Base-by-base conservation (phyloP, 2,888 invertebrate species). In the Lithophane ornitopus region DNA sequence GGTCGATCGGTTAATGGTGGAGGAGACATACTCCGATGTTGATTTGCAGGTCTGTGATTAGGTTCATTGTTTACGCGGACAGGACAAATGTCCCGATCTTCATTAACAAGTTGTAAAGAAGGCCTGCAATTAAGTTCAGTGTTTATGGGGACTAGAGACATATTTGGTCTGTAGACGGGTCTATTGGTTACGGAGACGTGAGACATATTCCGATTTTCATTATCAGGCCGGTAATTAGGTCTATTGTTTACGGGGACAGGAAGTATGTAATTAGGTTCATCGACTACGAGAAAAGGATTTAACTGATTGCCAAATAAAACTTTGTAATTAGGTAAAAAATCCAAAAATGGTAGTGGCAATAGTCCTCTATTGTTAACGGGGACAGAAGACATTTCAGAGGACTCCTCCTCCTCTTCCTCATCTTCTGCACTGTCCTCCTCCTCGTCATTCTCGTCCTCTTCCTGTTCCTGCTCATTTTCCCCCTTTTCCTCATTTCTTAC, bases 321-420 rank as follows among this genome's bases (percentile, higher is more conserved):
- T 75, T 44, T 49, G 22, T 49, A 73, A 7, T 54, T 41, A 16
- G 41, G n/a, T 19, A 75, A 16, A 9, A 22, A 58, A 41, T 39
- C 46, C 7, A 22, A 66, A 16, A 58, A 34, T 58, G 58, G 9
- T 9, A 28, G n/a, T 56, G 44, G n/a, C 14, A 75, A 46, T 46
- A 34, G 44, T 12, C 1, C 16, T 39, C 56, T 16, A 28, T 28
- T 73, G 46, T 58, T 74, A 6, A 58, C 34, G 44, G 34, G 34
- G n/a, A 8, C 11, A 46, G 73, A 74, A 26, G 56, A 14, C 7
- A 44, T 39, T 56, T 75, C 72, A 73, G 56, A 46, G 11, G 56
- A n/a, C 16, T 26, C 46, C 11, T 73, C 73, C 19, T 71, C 44
- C 9, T 34, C 44, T 0, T 41, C 19, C 14, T 46, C 74, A 11